These are phyloP conservation scores for Ellobium chinense DNA, from an alignment of 2,888 invertebrate genomes.

Conservation along the genomic window DNA sequence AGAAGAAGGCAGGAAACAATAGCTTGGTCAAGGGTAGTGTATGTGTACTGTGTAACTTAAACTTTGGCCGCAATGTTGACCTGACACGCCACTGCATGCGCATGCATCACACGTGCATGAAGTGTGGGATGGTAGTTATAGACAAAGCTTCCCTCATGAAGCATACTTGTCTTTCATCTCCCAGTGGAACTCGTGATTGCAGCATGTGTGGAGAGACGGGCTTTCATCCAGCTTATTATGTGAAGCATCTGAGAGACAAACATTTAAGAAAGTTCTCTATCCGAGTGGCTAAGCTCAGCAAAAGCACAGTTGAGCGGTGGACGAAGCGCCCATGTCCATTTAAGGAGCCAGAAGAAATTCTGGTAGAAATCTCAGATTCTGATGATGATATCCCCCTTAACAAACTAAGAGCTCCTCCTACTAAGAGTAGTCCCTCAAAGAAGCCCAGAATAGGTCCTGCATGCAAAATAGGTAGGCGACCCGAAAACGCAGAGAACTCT, in stretches of 20 bases:
- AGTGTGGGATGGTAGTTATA: slow-evolving; percentile 73
- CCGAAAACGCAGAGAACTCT: not conserved
- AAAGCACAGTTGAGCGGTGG: slow-evolving; percentile 24
- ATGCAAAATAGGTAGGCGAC: slow-evolving; percentile 13
- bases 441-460: slow-evolving; percentile 39
- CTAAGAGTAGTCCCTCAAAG: not conserved
- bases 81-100: slow-evolving; percentile 71
- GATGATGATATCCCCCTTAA: not conserved
- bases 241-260: slow-evolving; percentile 59
- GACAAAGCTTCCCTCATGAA: slow-evolving; percentile 59
- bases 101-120: slow-evolving; percentile 70
- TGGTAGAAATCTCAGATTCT: slow-evolving; percentile 39
- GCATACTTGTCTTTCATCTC: slow-evolving; percentile 65
- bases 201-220: slow-evolving; percentile 64
- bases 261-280: slow-evolving; percentile 67
- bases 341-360: slow-evolving; percentile 23
- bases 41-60: slow-evolving; percentile 71
- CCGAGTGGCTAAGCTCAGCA: slow-evolving; percentile 18
- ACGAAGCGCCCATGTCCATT: slow-evolving; percentile 38
- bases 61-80: slow-evolving; percentile 71
- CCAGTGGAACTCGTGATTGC: slow-evolving; percentile 60
- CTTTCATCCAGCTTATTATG: slow-evolving; percentile 58
- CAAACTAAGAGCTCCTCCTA: not conserved
- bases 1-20: slow-evolving; percentile 37
- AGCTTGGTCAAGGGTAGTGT: slow-evolving; percentile 60